Evolutionary conservation across 2,797 vertebrate genomes (phyloP).

Genomic region (Helicolenus hilgendorfi): DNA sequence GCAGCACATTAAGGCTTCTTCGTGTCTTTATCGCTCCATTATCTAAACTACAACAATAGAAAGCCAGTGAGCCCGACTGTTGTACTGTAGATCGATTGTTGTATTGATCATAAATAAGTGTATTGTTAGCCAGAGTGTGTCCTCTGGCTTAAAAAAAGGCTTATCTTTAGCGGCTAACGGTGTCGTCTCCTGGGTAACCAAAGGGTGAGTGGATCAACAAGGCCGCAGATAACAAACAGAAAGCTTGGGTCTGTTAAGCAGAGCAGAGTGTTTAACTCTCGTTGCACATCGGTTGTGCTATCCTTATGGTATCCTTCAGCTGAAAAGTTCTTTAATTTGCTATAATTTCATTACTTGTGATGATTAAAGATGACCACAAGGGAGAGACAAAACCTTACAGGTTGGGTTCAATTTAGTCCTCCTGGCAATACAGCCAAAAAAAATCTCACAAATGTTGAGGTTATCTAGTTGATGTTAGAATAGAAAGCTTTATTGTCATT

Average conservation of each 20-base stretch:
- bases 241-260: neutral
- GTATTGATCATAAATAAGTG: fast-evolving
- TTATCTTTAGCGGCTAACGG: neutral
- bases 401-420: neutral
- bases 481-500: no score
- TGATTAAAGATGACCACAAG: constrained; percentile 22
- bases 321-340: neutral
- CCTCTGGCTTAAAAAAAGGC: neutral
- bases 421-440: neutral
- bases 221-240: neutral
- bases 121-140: neutral
- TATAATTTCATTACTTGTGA: neutral
- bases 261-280: neutral
- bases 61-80: fast-evolving
- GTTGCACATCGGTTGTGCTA: fast-evolving
- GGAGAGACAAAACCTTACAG: neutral
- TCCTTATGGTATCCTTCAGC: neutral
- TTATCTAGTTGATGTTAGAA: neutral
- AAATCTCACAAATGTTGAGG: neutral
- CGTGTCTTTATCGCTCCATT: neutral
- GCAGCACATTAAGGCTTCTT: neutral
- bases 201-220: neutral
- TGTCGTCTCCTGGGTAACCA: neutral
- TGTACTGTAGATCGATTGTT: fast-evolving
- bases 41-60: neutral